Evolutionary conservation across 2,888 invertebrate species (phyloP), one percentile per base, ranked within the genome.

Genomic region (Arrhopalites spinosus): DNA sequence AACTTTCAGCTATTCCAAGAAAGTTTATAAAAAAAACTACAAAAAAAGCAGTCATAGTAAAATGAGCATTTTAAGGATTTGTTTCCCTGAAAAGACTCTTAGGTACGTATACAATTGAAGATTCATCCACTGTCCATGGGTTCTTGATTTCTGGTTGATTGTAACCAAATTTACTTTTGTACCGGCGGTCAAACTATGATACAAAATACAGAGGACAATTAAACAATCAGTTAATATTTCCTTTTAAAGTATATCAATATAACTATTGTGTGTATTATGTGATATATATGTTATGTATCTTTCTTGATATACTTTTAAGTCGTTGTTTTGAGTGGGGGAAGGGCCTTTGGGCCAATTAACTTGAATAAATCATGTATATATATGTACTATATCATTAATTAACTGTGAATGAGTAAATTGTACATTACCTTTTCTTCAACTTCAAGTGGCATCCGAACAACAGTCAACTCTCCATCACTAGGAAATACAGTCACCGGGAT

Each of bases 351-450:
- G n/a, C n/a, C n/a, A n/a, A n/a, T n/a, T n/a, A n/a, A n/a, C n/a
- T n/a, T n/a, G n/a, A n/a, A n/a, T n/a, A n/a, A n/a, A n/a, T n/a
- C n/a, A n/a, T n/a, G n/a, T n/a, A n/a, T n/a, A n/a, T n/a, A n/a
- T n/a, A n/a, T n/a, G n/a, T n/a, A n/a, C n/a, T n/a, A n/a, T 36
- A 36, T 36, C 11, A 30, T 36, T 13, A 13, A 63, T 30, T 27
- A 61, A 11, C 2, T 23, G 20, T 61, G 1, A 61, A 61, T 3
- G 17, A 8, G 56, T 15, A n/a, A 13, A 7, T 56, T 56, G 8
- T 8, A n/a, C 56, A 56, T 63, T 45, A 67, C 67, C 67, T 47
- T 23, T 20, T 50, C 15, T 25, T 69, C 50, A 45, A 11, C 8
- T 29, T 69, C 69, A 1, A 29, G 13, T 36, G 50, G 29, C 27